Percentiles rank a stretch among this genome's conserved stretches.
These are phyloP conservation scores for Sceliomorpha sp. DNA, from an alignment of 2,888 invertebrate species.

Conservation along the genomic window DNA sequence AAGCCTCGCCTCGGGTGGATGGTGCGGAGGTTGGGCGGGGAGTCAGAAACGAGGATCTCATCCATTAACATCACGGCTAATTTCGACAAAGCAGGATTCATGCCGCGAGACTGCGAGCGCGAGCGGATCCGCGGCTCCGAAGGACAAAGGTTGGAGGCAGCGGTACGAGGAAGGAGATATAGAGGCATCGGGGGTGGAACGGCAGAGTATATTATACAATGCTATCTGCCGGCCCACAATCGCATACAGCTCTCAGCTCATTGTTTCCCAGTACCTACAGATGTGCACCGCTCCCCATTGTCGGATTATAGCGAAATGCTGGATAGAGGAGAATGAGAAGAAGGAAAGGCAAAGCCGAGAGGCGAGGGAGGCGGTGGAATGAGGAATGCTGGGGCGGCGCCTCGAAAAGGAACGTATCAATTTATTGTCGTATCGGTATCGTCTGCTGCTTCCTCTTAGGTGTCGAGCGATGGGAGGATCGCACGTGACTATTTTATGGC, in stretches of 20 bases:
- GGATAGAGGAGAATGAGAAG: constrained; percentile 42
- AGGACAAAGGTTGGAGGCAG: constrained; percentile 51
- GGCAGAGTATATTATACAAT: constrained; percentile 79
- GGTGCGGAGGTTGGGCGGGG: constrained; percentile 10
- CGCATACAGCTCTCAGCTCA: constrained; percentile 75
- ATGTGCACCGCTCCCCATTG: constrained; percentile 69
- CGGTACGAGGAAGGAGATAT: constrained; percentile 39
- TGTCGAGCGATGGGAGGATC: constrained; percentile 13
- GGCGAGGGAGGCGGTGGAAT: constrained; percentile 24
- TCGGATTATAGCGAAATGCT: constrained; percentile 49
- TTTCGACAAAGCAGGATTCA: constrained; percentile 67
- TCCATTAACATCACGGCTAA: constrained; percentile 71
- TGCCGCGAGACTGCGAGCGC: constrained; percentile 56
- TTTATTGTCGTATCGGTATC: constrained; percentile 57
- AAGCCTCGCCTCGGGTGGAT: neutral
- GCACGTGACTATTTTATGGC: no score
- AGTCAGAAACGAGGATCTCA: constrained; percentile 58
- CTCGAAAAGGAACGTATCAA: constrained; percentile 58
- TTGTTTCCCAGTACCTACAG: constrained; percentile 77
- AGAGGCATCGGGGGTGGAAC: constrained; percentile 58
- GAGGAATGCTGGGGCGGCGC: constrained; percentile 39
- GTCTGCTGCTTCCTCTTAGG: constrained; percentile 14
- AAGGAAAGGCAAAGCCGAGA: constrained; percentile 47
- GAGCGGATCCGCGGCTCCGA: constrained; percentile 53
- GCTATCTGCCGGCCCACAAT: constrained; percentile 78